phyloP scores from a whole-genome alignment of 1,140 invertebrate genomes.

The Drosophila sturtevanti region DNA sequence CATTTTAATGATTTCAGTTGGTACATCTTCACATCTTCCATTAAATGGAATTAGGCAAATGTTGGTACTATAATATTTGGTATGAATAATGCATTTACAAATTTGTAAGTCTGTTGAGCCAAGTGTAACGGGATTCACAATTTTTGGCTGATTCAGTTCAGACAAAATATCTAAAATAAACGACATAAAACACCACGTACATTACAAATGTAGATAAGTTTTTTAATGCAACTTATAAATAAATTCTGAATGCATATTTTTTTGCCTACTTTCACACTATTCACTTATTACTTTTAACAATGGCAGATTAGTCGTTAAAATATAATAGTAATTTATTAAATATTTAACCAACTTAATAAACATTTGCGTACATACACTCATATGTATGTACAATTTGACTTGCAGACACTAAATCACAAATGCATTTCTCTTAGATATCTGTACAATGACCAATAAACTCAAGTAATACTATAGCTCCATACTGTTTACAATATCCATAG shows the following conservation, averaged over 20 bases:
- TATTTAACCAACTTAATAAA: too few relatives aligned
- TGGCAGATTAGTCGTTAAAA: too few relatives aligned
- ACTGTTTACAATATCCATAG: conserved; percentile 38
- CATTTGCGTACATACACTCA: too few relatives aligned
- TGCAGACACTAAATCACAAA: too few relatives aligned
- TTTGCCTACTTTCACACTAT: too few relatives aligned
- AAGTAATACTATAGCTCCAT: neutral
- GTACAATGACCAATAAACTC: neutral
- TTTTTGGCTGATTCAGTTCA: conserved; percentile 38
- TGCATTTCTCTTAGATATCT: neutral
- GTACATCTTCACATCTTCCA: conserved; percentile 33
- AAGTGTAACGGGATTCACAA: conserved; percentile 2
- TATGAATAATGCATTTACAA: conserved; percentile 48
- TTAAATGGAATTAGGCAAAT: conserved; percentile 43
- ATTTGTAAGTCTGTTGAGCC: conserved; percentile 8
- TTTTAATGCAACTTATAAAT: too few relatives aligned
- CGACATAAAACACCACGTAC: neutral
- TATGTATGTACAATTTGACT: too few relatives aligned
- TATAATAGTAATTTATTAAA: too few relatives aligned
- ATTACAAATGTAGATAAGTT: neutral
- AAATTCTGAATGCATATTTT: too few relatives aligned
- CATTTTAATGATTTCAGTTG: conserved; percentile 27
- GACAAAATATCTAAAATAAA: conserved; percentile 30
- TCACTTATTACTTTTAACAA: too few relatives aligned
- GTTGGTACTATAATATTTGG: conserved; percentile 47